These are phyloP conservation scores for Alcis repandata DNA, from an alignment of 2,888 invertebrate species.

Conservation along the genomic window DNA sequence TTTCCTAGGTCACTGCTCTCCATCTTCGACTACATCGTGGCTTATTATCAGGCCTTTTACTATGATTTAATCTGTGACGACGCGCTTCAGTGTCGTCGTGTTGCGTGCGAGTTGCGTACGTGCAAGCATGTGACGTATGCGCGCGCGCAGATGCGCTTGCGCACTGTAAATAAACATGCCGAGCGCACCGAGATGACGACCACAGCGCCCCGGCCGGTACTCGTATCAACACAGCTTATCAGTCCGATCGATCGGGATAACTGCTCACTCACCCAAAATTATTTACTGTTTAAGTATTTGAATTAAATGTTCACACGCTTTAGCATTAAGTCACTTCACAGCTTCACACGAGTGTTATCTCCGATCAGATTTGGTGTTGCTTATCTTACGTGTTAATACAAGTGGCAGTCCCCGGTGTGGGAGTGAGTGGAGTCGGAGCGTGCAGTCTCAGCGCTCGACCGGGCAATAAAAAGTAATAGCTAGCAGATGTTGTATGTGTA, in stretches of 20 bases:
- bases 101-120: constrained; percentile 4
- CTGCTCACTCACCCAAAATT: neutral
- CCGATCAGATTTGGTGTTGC: neutral
- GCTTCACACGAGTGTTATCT: neutral
- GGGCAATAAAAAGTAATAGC: constrained; percentile 6
- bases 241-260: neutral
- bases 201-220: too few species aligned
- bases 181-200: neutral
- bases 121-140: constrained; percentile 27
- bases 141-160: constrained; percentile 16
- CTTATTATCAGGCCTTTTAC: neutral
- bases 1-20: too few species aligned
- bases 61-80: neutral
- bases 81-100: neutral
- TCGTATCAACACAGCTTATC: neutral
- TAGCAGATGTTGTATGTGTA: constrained; percentile 12
- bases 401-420: neutral
- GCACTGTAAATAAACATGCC: constrained; percentile 19
- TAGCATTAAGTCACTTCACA: neutral
- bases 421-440: neutral
- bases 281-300: neutral
- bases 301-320: neutral
- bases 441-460: neutral
- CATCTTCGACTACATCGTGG: too few species aligned
- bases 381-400: neutral